Conservation (phyloP, 2,797 vertebrate species). For the Alauda arvensis region DNA sequence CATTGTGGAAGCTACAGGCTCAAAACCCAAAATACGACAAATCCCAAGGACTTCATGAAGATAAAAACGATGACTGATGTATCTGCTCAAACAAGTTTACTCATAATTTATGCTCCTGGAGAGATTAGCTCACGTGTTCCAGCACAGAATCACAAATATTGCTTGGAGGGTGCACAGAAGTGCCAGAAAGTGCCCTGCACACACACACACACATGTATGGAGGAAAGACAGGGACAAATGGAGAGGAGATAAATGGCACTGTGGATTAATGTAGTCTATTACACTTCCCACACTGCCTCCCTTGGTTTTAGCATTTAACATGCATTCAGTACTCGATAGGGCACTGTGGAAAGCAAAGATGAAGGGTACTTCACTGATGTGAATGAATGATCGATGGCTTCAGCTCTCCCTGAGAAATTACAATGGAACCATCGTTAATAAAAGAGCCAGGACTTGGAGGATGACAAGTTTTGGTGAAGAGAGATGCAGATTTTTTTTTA, state of each 20-base stretch:
- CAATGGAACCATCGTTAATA: background rate
- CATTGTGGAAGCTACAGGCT: background rate
- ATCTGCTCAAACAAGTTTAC: background rate
- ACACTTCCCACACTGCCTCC: background rate
- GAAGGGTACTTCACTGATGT: constrained; percentile 12
- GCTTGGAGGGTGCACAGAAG: fast-evolving
- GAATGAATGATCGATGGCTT: constrained; percentile 36
- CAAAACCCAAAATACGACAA: background rate
- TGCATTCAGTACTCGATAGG: background rate
- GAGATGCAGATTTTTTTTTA: background rate
- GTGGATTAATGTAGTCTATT: background rate
- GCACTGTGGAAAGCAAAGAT: constrained; percentile 1
- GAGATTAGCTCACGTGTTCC: background rate
- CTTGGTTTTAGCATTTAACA: background rate
- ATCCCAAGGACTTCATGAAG: background rate
- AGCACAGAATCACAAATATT: background rate
- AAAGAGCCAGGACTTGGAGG: background rate
- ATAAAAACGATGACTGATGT: background rate
- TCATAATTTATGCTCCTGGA: background rate
- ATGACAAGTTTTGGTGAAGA: background rate
- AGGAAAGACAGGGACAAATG: background rate
- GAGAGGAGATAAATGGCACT: background rate
- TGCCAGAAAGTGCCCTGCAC: background rate
- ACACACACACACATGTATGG: background rate
- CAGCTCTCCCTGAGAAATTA: constrained; percentile 11